Base-by-base conservation (phyloP, 2,113 vertebrate species). In the Hassar affinis region DNA sequence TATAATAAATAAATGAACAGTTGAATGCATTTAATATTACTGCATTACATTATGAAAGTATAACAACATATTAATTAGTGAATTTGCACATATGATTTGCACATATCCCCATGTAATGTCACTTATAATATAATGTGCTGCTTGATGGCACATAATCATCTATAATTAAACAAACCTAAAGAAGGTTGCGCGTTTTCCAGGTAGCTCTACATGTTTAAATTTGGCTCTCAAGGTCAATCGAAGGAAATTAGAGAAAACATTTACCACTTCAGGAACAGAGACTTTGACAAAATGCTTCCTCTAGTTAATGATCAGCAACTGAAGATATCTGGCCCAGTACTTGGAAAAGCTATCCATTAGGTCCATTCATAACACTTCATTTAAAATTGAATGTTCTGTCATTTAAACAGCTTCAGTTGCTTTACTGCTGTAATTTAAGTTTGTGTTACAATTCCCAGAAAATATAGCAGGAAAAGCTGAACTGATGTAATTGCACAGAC, bases 221-320 rank as follows among this genome's bases (percentile, higher is more conserved):
- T 51, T 20, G 17, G 15, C 27, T 75, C 17, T 75, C 49, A 75
- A 54, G 27, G 72, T 75, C 72, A 75, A 20, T 33, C 0, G 27
- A 54, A 52, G 72, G 27, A 75, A 75, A 75, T 75, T n/a, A 74
- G 71, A 49, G 15, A 17, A 74, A 49, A 49, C 71, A 75, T 75
- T 52, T 75, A 27, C 72, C 49, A 75, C 47, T 30, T 75, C 52
- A 75, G 49, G n/a, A 75, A 17, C n/a, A 30, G 71, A 18, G 47
- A 75, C 18, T 52, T 22, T 75, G 72, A 75, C 72, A 75, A 52
- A 10, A 52, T 52, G 9, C 27, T 33, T 30, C 0, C 49, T 52
- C n/a, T 52, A 75, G 72, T 75, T 75, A 75, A 75, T 52, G 49
- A 75, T 75, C 72, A 54, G 49, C 72, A 33, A 6, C 0, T 4